These are phyloP conservation scores for Cosmopolites sordidus DNA, from an alignment of 2,888 invertebrate species.

Conservation along the genomic window DNA sequence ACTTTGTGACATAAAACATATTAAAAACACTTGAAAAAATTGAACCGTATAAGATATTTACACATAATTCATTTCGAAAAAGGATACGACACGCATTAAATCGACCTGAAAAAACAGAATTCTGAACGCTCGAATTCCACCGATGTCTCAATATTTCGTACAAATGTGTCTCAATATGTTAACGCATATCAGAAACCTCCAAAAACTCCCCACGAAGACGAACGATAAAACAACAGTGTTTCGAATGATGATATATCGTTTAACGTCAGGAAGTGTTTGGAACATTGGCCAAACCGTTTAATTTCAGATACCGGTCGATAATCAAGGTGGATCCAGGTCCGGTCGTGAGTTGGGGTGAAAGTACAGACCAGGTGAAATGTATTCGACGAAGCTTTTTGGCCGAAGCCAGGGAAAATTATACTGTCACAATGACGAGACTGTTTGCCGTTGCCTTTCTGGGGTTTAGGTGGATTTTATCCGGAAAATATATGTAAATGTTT, in stretches of 20 bases:
- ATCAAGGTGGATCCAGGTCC: neutral
- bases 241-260: slow-evolving; percentile 21
- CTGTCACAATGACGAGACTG: too few relatives aligned
- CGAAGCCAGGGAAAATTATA: slow-evolving; percentile 8
- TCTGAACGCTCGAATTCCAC: too few relatives aligned
- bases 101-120: too few relatives aligned
- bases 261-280: slow-evolving; percentile 2
- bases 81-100: too few relatives aligned
- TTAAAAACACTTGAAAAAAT: too few relatives aligned
- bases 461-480: too few relatives aligned
- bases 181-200: slow-evolving; percentile 7
- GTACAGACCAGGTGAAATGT: slow-evolving; percentile 22
- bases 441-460: too few relatives aligned
- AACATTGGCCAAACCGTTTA: slow-evolving; percentile 11
- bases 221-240: slow-evolving; percentile 17
- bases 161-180: slow-evolving; percentile 21
- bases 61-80: too few relatives aligned
- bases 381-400: slow-evolving; percentile 14
- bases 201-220: slow-evolving; percentile 3
- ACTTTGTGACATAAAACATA: too few relatives aligned
- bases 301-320: slow-evolving; percentile 2
- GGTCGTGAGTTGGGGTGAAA: slow-evolving; percentile 2
- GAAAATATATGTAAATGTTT: too few relatives aligned
- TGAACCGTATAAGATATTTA: too few relatives aligned
- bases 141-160: neutral